Conservation (phyloP, 30 jellyfish, hydroid and myxozoan species). For the Cassiopea xamachana region DNA sequence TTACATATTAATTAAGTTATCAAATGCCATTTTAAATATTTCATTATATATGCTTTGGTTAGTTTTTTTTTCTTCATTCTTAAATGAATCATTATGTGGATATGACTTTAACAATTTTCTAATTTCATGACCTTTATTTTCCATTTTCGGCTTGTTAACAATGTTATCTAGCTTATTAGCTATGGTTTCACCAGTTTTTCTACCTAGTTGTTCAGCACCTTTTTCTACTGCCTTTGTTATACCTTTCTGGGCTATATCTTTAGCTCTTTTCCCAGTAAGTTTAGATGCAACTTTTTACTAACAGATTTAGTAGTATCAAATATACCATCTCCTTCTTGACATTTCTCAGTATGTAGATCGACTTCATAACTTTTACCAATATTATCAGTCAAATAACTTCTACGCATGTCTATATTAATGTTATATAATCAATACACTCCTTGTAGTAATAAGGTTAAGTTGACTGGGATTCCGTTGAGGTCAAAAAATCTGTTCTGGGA, state of each 20-base stretch:
- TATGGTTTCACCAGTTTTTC: background rate
- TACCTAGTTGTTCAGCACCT: background rate
- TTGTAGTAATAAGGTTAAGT: too few relatives aligned
- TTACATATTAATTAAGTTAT: background rate
- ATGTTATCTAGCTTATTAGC: background rate
- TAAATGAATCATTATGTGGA: background rate
- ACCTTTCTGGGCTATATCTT: slow-evolving; percentile 12
- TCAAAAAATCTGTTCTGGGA: too few relatives aligned
- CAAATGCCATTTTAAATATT: too few relatives aligned
- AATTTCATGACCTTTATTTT: background rate
- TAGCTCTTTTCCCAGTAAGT: slow-evolving; percentile 27
- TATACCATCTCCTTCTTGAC: slow-evolving; percentile 38
- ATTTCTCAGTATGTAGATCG: background rate
- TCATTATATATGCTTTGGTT: background rate
- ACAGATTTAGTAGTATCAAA: background rate
- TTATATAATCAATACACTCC: too few relatives aligned
- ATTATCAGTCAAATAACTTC: background rate
- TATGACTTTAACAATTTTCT: background rate
- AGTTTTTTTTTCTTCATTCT: background rate
- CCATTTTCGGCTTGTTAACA: background rate
- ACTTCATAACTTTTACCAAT: background rate
- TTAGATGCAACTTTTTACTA: slow-evolving; percentile 30
- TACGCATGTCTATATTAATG: background rate
- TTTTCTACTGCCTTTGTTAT: background rate
- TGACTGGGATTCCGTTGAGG: too few relatives aligned